Evolutionary conservation across 2,113 vertebrate genomes (phyloP).

Genomic region (Lanius ludovicianus): DNA sequence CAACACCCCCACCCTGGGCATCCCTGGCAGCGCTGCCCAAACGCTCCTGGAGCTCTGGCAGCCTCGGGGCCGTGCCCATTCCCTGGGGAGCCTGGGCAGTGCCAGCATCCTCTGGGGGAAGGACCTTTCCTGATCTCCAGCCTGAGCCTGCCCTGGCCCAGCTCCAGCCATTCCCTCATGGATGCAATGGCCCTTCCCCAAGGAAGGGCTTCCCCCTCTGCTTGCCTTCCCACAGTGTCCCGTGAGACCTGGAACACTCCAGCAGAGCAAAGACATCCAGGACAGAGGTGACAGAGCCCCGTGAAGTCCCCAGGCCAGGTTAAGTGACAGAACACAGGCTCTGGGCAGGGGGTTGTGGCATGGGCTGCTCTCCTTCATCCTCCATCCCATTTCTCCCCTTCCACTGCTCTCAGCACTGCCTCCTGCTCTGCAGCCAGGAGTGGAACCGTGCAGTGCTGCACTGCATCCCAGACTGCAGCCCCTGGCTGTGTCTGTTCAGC

Average conservation of each 20-base stretch:
- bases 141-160: not conserved
- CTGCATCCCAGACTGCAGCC: not conserved
- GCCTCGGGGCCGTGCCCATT: not conserved
- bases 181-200: not conserved
- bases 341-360: not conserved
- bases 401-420: not conserved
- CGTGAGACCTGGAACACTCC: not conserved
- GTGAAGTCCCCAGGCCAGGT: not conserved
- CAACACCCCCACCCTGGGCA: not conserved
- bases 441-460: fast-evolving
- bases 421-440: not conserved
- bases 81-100: not conserved
- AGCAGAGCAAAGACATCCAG: not conserved
- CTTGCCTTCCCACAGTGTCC: not conserved
- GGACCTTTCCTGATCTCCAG: not conserved
- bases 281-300: not conserved
- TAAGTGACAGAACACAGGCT: not conserved
- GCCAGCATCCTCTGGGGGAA: not conserved
- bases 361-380: not conserved
- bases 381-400: too few relatives aligned
- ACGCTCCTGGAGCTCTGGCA: not conserved
- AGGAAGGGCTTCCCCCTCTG: not conserved
- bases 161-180: not conserved
- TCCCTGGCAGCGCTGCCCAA: not conserved
- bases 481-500: not conserved